Conservation (phyloP, 2,113 vertebrate genomes). For the Trematocara zebra region DNA sequence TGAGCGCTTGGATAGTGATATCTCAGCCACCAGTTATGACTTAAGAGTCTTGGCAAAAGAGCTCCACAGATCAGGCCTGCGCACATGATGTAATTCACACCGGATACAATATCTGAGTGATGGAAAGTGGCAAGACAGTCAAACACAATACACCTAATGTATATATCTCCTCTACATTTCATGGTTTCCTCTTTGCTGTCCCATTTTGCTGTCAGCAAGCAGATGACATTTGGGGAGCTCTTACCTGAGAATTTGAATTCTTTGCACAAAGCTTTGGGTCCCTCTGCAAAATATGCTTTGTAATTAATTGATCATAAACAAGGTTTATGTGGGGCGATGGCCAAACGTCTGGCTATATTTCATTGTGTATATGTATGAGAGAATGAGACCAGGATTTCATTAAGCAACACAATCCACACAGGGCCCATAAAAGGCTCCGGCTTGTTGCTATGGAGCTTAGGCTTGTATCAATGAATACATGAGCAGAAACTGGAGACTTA, state of each 20-base stretch:
- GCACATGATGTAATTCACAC: not conserved
- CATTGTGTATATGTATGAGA: not conserved
- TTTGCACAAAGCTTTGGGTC: not conserved
- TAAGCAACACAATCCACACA: constrained; percentile 32
- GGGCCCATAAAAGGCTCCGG: constrained; percentile 47
- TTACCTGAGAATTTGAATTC: not conserved
- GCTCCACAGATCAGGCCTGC: not conserved
- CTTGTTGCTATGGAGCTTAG: constrained; percentile 69
- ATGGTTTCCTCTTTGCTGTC: not conserved
- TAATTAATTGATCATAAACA: constrained; percentile 14
- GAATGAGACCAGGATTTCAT: constrained; percentile 55
- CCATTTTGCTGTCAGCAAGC: not conserved
- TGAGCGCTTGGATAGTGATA: not conserved
- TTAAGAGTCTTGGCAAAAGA: not conserved
- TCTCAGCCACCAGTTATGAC: not conserved
- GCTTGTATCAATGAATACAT: constrained; percentile 42
- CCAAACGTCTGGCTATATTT: not conserved
- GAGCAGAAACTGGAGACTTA: constrained; percentile 51
- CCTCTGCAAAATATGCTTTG: not conserved
- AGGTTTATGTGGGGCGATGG: not conserved
- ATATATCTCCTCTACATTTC: not conserved
- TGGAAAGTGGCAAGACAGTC: not conserved
- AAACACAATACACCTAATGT: not conserved
- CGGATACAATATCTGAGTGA: not conserved
- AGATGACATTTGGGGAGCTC: not conserved